Base-by-base conservation (phyloP, 2,888 invertebrate species). In the Agriopis aurantiaria region DNA sequence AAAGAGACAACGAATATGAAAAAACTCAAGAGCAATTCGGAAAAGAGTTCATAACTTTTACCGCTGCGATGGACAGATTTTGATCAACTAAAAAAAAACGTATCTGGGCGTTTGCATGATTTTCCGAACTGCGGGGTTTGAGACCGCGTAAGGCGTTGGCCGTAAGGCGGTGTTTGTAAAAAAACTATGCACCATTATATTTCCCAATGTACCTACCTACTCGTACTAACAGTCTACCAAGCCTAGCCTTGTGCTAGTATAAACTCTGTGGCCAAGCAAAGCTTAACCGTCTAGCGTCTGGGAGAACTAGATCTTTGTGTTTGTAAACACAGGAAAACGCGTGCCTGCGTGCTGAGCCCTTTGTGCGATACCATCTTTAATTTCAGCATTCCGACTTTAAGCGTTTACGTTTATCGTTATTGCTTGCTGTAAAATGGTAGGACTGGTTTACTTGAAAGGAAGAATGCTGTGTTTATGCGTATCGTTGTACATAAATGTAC, bases 291-390 rank as follows among this genome's bases (percentile, higher is more conserved):
- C 60, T n/a, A n/a, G n/a, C n/a, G n/a, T n/a, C n/a, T 63, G 52
- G 51, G 55, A 57, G 65, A 1, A 51, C 65, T 69, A 57, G 66
- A 66, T 71, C 66, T 66, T 71, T 71, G 65, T 70, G 70, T 71
- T 67, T 59, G 59, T 14, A 63, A 70, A 70, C 69, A 70, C 49
- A 69, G 65, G 66, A 73, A 69, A 74, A 71, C 76, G 76, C 65
- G 74, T 75, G 80, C 81, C 81, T 84, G 84, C 83, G 82, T 82
- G 81, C 78, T 71, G 63, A 75, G 75, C 66, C 73, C 73, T 74
- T 73, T 69, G 69, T 69, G 74, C 76, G 83, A 85, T 86, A 84
- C 73, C 77, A 85, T 84, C 84, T 83, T 82, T 82, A 82, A 85
- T 86, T 71, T 64, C 63, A 67, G 66, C 84, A 83, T 78, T 80